Percentiles rank a stretch among this genome's conserved stretches.
Conservation (phyloP, 2,888 invertebrate species). For the Hydrotaea cyrtoneurina region DNA sequence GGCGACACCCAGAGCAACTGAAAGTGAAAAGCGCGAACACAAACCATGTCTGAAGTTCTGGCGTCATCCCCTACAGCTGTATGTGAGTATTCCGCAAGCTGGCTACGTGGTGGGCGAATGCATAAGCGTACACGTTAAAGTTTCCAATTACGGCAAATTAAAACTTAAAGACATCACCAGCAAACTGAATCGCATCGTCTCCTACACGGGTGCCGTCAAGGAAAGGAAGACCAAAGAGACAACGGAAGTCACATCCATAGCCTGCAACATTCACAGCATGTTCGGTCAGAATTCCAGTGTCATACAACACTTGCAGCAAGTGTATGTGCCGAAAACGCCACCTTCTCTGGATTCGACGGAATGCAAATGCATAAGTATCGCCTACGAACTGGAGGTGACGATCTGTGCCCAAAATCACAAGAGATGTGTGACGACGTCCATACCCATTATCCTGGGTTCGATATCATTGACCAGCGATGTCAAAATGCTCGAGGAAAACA, state of each 20-base stretch:
- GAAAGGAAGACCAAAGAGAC: constrained; percentile 69
- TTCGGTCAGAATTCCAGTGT: constrained; percentile 44
- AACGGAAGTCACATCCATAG: constrained; percentile 65
- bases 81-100: constrained; percentile 72
- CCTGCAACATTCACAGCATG: constrained; percentile 29
- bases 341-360: constrained; percentile 69
- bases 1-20: constrained; percentile 13
- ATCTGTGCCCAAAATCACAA: constrained; percentile 68
- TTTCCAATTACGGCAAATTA: constrained; percentile 72
- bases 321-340: constrained; percentile 71
- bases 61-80: constrained; percentile 72
- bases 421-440: constrained; percentile 67
- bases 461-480: constrained; percentile 52
- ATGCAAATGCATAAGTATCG: constrained; percentile 74
- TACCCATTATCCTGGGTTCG: constrained; percentile 74
- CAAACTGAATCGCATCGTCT: constrained; percentile 72
- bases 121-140: constrained; percentile 73
- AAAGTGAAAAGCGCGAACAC: constrained; percentile 66
- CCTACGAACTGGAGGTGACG: constrained; percentile 75
- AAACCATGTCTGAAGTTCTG: constrained; percentile 73
- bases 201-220: constrained; percentile 68
- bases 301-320: constrained; percentile 72
- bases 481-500: neutral
- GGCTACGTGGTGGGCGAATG: constrained; percentile 73
- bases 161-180: constrained; percentile 70